phyloP scores from a whole-genome alignment of 2,113 vertebrate species.

The Todiramphus saurophagus region DNA sequence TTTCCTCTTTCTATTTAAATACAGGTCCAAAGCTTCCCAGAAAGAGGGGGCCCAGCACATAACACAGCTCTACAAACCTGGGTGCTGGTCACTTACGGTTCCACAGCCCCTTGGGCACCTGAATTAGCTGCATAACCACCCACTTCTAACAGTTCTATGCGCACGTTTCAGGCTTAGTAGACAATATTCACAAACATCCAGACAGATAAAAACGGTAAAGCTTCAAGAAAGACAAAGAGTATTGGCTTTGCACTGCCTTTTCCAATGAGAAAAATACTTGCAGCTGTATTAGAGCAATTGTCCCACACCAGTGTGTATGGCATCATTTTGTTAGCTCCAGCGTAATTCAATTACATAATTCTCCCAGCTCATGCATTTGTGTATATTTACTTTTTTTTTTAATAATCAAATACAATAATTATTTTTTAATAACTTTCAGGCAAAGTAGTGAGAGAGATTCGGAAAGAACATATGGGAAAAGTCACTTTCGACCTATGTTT shows the following conservation, averaged over 20 bases:
- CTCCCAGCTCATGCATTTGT: not conserved
- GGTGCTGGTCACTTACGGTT: not conserved
- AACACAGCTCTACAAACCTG: not conserved
- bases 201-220: not conserved
- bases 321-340: not conserved
- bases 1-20: not conserved
- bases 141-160: not conserved
- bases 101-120: not conserved
- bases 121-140: not conserved
- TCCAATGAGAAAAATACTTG: not conserved
- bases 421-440: constrained; percentile 32
- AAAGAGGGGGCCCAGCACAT: not conserved
- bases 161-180: not conserved
- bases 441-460: constrained; percentile 28
- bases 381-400: not conserved
- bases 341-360: constrained; percentile 56
- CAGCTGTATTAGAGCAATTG: not conserved
- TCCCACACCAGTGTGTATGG: not conserved
- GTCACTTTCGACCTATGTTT: constrained; percentile 35
- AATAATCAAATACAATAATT: constrained; percentile 12
- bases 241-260: not conserved
- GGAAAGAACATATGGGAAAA: constrained; percentile 58
- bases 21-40: not conserved
- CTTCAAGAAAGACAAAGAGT: not conserved
- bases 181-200: not conserved